phyloP scores from a whole-genome alignment of 1,140 invertebrate species.

The Pararge aegeria region DNA sequence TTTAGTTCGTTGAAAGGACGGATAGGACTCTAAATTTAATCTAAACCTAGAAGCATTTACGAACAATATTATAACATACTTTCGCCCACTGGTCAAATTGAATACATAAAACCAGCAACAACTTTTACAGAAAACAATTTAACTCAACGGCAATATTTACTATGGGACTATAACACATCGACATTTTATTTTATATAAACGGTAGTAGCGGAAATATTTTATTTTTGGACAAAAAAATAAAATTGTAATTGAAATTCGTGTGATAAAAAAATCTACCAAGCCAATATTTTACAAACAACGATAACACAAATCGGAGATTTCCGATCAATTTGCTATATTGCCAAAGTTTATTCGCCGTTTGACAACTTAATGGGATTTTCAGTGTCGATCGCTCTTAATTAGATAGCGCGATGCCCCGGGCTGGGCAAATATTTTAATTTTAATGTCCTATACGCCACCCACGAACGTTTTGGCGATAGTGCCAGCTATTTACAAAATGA shows the following conservation, averaged over 20 bases:
- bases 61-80: too few species aligned
- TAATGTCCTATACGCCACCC: constrained; percentile 54
- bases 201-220: background rate
- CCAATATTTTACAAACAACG: constrained; percentile 17
- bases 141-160: background rate
- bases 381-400: constrained; percentile 59
- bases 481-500: constrained; percentile 8
- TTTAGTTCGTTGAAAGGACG: too few species aligned
- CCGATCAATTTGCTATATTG: constrained; percentile 49
- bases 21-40: too few species aligned
- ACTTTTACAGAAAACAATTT: too few species aligned
- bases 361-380: constrained; percentile 62
- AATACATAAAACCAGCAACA: too few species aligned
- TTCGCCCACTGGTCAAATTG: too few species aligned
- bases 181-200: background rate
- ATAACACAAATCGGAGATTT: constrained; percentile 24
- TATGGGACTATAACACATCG: background rate
- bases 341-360: constrained; percentile 56
- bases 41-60: too few species aligned
- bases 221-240: background rate
- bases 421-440: constrained; percentile 59
- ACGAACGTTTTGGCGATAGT: constrained; percentile 48
- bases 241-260: background rate
- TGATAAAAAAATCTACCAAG: background rate
- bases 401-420: constrained; percentile 48